Evolutionary conservation across 2,113 vertebrate genomes (phyloP).

Genomic region (Panthera tigris): DNA sequence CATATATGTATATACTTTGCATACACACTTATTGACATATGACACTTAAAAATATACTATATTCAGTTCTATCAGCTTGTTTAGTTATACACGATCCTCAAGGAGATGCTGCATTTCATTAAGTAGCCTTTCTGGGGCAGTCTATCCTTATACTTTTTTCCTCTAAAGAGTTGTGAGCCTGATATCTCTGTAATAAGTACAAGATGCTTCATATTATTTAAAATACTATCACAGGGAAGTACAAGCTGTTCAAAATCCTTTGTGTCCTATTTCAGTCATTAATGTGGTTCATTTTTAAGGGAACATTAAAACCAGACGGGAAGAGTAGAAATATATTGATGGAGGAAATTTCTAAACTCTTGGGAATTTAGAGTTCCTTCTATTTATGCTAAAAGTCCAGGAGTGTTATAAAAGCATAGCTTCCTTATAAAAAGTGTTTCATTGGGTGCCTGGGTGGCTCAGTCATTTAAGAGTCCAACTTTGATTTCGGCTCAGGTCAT

Average conservation of each 20-base stretch:
- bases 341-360: constrained; percentile 37
- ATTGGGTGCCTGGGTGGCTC: no score
- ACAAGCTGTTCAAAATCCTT: constrained; percentile 67
- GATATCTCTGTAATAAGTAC: constrained; percentile 52
- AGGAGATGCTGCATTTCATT: not conserved
- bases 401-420: not conserved
- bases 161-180: constrained; percentile 60
- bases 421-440: not conserved
- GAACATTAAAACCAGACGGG: not conserved
- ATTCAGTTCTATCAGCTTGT: not conserved
- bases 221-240: constrained; percentile 56
- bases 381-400: not conserved
- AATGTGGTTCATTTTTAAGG: constrained; percentile 65
- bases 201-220: constrained; percentile 72
- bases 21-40: not conserved
- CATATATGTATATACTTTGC: not conserved
- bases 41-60: not conserved
- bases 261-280: constrained; percentile 74
- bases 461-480: no score
- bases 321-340: constrained; percentile 45
- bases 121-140: not conserved
- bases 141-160: constrained; percentile 37
- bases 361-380: not conserved
- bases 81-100: constrained; percentile 5
- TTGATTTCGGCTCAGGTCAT: no score